Percentiles rank a stretch among this genome's conserved stretches.
Conservation (phyloP, 2,797 vertebrate species). For the Tinamus major region DNA sequence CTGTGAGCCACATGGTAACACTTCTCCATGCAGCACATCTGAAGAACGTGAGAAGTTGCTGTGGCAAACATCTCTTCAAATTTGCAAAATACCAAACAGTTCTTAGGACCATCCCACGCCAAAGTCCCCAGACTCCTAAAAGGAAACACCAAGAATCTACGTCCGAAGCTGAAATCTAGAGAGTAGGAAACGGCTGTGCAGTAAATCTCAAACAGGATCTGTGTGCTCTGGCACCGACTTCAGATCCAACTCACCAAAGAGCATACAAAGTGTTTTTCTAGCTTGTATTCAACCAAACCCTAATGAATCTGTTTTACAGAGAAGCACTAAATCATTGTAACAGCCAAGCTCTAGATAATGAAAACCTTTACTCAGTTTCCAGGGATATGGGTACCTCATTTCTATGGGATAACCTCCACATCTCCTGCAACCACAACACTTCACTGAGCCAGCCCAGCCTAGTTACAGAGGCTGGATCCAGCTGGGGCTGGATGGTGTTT, state of each 20-base stretch:
- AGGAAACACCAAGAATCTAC: accelerated
- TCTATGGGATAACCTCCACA: background rate
- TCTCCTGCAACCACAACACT: background rate
- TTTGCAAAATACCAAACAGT: background rate
- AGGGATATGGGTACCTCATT: accelerated
- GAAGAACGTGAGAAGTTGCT: background rate
- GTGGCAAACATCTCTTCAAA: background rate
- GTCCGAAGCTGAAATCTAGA: background rate
- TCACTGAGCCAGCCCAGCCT: accelerated
- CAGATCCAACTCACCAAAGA: background rate
- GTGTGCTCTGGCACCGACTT: background rate
- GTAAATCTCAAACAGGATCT: background rate
- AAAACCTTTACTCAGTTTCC: background rate
- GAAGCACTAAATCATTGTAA: background rate
- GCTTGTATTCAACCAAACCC: accelerated
- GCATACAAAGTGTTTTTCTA: background rate
- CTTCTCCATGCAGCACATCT: background rate
- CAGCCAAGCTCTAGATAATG: background rate
- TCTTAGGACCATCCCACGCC: background rate
- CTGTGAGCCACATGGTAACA: background rate
- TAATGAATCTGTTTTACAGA: background rate
- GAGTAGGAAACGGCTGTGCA: background rate
- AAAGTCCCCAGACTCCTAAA: background rate
- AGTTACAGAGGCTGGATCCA: background rate
- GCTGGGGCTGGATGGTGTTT: accelerated